These are phyloP conservation scores for Scolopax mira DNA, from an alignment of 2,113 vertebrate genomes.

Conservation along the genomic window DNA sequence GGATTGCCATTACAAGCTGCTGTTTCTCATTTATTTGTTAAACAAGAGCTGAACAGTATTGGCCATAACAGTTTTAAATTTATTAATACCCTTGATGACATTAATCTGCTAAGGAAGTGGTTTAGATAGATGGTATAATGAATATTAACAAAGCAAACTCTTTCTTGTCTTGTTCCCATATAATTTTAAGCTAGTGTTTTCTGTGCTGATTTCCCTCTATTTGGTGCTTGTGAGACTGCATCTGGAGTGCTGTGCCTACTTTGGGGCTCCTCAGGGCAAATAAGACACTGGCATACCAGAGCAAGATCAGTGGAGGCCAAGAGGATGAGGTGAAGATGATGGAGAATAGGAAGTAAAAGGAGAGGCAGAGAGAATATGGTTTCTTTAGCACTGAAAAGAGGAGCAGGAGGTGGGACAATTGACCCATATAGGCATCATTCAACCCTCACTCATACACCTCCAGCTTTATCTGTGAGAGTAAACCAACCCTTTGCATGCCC, in stretches of 20 bases:
- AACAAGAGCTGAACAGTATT: neutral
- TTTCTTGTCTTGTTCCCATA: neutral
- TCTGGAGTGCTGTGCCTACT: neutral
- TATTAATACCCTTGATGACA: neutral
- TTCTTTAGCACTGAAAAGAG: neutral
- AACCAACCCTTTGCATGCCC: neutral
- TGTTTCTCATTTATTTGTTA: neutral
- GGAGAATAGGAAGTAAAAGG: neutral
- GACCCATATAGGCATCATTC: neutral
- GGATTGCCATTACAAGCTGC: neutral
- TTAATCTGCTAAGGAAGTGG: neutral
- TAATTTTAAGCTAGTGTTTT: neutral
- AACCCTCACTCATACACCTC: neutral
- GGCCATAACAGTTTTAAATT: neutral
- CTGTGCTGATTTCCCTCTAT: neutral
- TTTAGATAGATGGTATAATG: neutral
- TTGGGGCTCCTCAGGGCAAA: neutral
- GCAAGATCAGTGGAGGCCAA: neutral
- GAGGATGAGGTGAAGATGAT: neutral
- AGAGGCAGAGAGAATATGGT: neutral
- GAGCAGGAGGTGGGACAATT: neutral
- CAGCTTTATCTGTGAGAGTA: neutral
- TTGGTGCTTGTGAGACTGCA: neutral
- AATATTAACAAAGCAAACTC: neutral
- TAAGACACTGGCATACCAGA: neutral